phyloP scores from a whole-genome alignment of 2,797 vertebrate species.

The Hippopotamyrus pictus region DNA sequence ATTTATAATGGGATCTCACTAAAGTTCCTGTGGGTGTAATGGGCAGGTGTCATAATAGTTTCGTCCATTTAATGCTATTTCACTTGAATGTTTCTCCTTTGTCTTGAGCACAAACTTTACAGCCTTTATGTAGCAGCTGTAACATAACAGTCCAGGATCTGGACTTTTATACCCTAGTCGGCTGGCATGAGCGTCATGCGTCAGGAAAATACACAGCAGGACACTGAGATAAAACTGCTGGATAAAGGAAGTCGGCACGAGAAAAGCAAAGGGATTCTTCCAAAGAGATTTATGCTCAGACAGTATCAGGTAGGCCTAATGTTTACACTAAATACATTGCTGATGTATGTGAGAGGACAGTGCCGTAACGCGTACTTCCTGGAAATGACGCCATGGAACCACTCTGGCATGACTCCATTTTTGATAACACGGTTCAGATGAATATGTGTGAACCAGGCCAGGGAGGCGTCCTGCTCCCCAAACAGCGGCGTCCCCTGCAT shows the following conservation, averaged over 20 bases:
- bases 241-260: background rate
- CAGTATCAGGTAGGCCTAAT: background rate
- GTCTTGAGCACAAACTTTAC: background rate
- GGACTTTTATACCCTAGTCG: background rate
- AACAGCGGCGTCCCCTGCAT: slow-evolving; percentile 46
- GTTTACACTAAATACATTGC: slow-evolving; percentile 15
- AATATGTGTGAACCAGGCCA: slow-evolving; percentile 60
- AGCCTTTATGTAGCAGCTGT: background rate
- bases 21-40: background rate
- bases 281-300: background rate
- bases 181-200: background rate
- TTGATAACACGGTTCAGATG: slow-evolving; percentile 55
- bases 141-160: background rate
- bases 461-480: slow-evolving; percentile 31
- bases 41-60: background rate
- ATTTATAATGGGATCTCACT: background rate
- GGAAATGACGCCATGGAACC: slow-evolving; percentile 76
- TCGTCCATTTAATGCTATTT: background rate
- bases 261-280: background rate
- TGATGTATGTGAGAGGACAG: slow-evolving; percentile 4
- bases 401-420: slow-evolving; percentile 58
- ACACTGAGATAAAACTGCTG: background rate
- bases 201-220: background rate
- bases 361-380: slow-evolving; percentile 63
- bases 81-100: background rate